Base-by-base conservation (phyloP, 1,140 invertebrate genomes). In the Tetramorium parvispinum region DNA sequence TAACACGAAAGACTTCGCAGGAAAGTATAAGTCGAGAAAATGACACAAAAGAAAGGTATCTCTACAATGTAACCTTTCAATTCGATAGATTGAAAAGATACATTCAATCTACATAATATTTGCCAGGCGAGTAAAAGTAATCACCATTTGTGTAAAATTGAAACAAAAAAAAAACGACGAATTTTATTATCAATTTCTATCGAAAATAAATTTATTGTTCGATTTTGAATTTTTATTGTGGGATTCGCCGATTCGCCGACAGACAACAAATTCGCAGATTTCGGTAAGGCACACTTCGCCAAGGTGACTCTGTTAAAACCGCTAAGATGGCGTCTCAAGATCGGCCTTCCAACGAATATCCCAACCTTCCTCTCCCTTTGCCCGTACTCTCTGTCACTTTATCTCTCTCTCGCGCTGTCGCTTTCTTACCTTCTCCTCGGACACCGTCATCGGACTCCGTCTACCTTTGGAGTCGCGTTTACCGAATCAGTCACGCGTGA, bases 401-500 rank as follows among this genome's bases (percentile, higher is more conserved):
- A 21, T 51, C 79, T 65, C 53, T 87, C 78, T 87, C 78, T 73
- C 53, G 55, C 24, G 53, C 43, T 63, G 16, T 57, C 53, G 65
- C 63, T 85, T 61, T 57, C 86, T 85, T 75, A 75, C 81, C 77
- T 73, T 87, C 73, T 71, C 77, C 66, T 49, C 66, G 82, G 37
- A 63, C 61, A 65, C 55, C 86, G 37, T 85, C 68, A 49, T 61
- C 65, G 65, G 81, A 66, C 61, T 86, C 24, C 8, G 43, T 83
- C 79, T 63, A 53, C 49, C 79, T 70, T 87, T 32, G 21, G 43
- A 83, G 73, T 68, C 63, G 61, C 63, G 73, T 85, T 87, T 89
- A 87, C 87, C 87, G 89, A 91, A 89, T 91, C 89, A 92, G 91
- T 92, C 88, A 90, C 87, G 90, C 91, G 87, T 92, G 91, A 92